Evolutionary conservation across 2,888 invertebrate species (phyloP).

Genomic region (Julus scandinavius): DNA sequence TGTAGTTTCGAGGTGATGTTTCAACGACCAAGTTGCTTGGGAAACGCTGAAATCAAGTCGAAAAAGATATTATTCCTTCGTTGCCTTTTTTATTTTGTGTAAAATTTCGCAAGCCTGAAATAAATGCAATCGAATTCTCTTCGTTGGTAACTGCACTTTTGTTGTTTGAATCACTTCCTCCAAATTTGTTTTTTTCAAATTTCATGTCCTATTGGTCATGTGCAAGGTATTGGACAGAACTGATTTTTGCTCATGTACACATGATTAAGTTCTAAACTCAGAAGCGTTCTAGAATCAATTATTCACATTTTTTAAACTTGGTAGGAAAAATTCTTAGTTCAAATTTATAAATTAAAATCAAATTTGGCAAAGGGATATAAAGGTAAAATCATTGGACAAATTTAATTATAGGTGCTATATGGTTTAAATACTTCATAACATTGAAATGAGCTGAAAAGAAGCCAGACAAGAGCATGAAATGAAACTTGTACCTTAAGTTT

Average conservation of each 20-base stretch:
- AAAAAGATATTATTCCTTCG: constrained; percentile 10
- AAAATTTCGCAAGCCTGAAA: constrained; percentile 23
- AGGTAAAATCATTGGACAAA: neutral
- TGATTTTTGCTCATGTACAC: neutral
- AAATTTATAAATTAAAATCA: neutral
- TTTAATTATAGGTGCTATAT: neutral
- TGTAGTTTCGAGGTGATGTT: neutral
- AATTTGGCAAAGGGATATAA: neutral
- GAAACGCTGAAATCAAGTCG: neutral
- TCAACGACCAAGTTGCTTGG: neutral
- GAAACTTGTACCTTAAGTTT: no score
- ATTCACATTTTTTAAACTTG: neutral
- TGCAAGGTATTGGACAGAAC: neutral
- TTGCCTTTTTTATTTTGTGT: constrained; percentile 43
- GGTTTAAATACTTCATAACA: no score
- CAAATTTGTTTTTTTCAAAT: neutral
- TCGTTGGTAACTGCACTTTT: constrained; percentile 16
- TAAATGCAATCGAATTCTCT: constrained; percentile 19
- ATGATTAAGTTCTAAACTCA: neutral
- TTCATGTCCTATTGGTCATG: no score
- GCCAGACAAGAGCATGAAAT: no score
- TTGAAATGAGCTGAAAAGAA: no score
- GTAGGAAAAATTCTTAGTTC: neutral
- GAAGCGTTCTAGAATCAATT: neutral
- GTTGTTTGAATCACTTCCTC: neutral